Evolutionary conservation across 2,113 vertebrate genomes (phyloP).

Genomic region (Peromyscus polionotus): DNA sequence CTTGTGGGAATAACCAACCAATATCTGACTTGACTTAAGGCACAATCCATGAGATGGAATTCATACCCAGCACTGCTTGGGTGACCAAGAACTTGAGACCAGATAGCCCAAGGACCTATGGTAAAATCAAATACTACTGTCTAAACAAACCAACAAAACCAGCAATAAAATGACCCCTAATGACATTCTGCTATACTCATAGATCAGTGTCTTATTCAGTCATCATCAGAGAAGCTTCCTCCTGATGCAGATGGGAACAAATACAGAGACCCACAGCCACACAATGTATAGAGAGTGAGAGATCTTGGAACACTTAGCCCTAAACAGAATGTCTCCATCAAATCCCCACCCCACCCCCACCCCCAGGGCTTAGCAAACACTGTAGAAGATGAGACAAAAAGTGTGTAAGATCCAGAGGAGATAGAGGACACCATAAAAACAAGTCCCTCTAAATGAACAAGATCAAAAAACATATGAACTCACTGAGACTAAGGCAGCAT

Average conservation of each 20-base stretch:
- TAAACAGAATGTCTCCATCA: not conserved
- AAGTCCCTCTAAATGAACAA: not conserved
- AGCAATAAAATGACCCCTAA: not conserved
- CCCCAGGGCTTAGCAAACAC: not conserved
- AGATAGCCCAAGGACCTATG: not conserved
- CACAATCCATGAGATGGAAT: not conserved
- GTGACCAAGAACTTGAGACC: not conserved
- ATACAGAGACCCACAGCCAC: not conserved
- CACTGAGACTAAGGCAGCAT: not conserved
- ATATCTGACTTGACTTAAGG: not conserved
- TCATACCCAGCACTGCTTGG: not conserved
- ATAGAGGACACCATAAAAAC: not conserved
- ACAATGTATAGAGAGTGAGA: not conserved
- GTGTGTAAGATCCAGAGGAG: not conserved
- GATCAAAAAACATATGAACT: not conserved
- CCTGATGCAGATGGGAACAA: not conserved
- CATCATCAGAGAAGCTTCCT: not conserved
- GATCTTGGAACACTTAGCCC: not conserved
- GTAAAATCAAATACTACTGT: not conserved
- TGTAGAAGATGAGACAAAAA: not conserved
- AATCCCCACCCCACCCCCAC: not conserved
- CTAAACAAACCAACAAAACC: not conserved
- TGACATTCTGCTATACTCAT: not conserved
- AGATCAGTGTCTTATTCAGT: not conserved
- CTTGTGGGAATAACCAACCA: not conserved